A percentile compares a stretch with the other conserved stretches of the same genome.
phyloP scores from a whole-genome alignment of 1,140 invertebrate genomes.

The Ganaspis sp. region DNA sequence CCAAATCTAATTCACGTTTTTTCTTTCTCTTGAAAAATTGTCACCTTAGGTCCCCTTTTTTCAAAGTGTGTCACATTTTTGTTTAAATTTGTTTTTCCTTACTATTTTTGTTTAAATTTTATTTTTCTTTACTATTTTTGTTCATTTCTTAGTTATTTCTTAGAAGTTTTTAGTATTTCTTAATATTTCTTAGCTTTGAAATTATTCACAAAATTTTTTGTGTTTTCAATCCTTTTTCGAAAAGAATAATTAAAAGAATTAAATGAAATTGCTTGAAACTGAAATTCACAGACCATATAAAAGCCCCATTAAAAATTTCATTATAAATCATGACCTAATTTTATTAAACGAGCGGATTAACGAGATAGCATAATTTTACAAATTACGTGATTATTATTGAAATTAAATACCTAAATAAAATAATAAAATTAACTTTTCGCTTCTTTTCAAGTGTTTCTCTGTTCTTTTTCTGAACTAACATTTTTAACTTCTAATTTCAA shows the following conservation, averaged over 20 bases:
- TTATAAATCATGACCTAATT: slow-evolving; percentile 15
- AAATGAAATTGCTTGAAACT: neutral
- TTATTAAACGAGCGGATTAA: neutral
- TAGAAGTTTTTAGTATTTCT: too few species aligned
- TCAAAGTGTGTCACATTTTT: too few species aligned
- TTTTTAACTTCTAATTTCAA: slow-evolving; percentile 28
- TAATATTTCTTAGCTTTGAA: too few species aligned
- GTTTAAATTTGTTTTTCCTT: too few species aligned
- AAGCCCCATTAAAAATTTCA: neutral
- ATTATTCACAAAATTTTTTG: too few species aligned
- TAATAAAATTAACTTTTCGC: neutral
- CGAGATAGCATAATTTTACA: neutral
- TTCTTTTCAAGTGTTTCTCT: neutral
- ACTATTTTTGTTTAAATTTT: too few species aligned
- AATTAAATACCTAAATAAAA: neutral
- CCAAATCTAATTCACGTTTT: too few species aligned
- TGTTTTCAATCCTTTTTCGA: too few species aligned
- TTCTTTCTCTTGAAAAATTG: too few species aligned
- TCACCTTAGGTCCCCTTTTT: too few species aligned
- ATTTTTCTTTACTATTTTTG: too few species aligned
- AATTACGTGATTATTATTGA: neutral
- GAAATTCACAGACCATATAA: neutral
- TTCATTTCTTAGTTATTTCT: too few species aligned
- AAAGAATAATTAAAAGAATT: neutral
- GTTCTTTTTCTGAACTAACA: neutral